Conservation (phyloP, 2,797 vertebrate genomes). For the Taeniopygia guttata region DNA sequence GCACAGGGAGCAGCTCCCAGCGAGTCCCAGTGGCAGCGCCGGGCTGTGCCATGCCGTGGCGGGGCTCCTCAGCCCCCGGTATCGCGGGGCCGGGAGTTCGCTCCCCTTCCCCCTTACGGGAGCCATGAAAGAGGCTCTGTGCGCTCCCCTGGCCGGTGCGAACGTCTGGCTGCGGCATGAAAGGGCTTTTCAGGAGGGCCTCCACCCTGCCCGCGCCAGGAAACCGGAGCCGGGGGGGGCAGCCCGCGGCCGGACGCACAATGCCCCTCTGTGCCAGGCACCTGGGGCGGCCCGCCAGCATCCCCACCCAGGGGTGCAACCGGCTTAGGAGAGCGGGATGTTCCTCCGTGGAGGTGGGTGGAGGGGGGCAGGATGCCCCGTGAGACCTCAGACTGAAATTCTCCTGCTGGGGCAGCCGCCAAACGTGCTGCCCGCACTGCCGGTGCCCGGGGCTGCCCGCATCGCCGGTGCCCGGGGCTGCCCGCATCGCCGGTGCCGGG, state of each 20-base stretch:
- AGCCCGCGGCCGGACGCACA: background rate
- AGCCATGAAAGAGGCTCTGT: constrained; percentile 53
- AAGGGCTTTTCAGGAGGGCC: constrained; percentile 54
- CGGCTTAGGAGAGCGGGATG: background rate
- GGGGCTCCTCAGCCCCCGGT: background rate
- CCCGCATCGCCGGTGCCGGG: too few relatives aligned
- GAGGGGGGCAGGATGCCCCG: background rate
- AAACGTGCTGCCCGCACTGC: background rate
- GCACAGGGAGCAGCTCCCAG: background rate
- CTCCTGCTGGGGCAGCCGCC: background rate
- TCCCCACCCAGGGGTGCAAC: background rate
- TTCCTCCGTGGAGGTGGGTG: background rate
- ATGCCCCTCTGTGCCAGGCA: constrained; percentile 44
- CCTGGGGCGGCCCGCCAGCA: background rate
- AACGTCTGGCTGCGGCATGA: constrained; percentile 39
- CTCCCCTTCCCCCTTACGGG: background rate
- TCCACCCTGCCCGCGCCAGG: constrained; percentile 37
- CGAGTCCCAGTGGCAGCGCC: accelerated
- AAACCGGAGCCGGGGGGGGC: constrained; percentile 3
- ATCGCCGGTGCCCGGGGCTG: too few relatives aligned
- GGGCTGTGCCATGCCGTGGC: background rate
- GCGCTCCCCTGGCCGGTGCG: constrained; percentile 34
- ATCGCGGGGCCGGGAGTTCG: background rate
- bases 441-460: too few relatives aligned
- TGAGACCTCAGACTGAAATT: accelerated